Base-by-base conservation (phyloP, 2,113 vertebrate species). In the Montifringilla adamsi region DNA sequence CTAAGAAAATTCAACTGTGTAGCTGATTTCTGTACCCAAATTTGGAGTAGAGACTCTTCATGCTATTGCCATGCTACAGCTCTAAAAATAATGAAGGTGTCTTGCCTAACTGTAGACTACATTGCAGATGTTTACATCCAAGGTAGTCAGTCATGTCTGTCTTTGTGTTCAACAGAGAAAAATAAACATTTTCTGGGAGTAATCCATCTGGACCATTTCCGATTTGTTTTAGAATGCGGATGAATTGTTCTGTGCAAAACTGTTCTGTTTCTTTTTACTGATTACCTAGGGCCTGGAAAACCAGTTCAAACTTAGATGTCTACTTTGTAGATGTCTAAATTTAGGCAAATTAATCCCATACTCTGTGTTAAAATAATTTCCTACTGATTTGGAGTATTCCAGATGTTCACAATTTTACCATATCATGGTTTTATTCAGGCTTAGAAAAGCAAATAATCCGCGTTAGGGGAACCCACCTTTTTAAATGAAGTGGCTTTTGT, bases 241-340 rank as follows among this genome's bases (percentile, higher is more conserved):
- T 53, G 23, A 95, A 87, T 73, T 79, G 12, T 85, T 76, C 37
- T 72, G 28, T 64, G 26, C 37, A 91, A 90, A 9, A 87, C 55
- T n/a, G 13, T n/a, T 58, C 37, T 94, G 74, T 87, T 96, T 96
- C 79, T 89, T 67, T 94, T 93, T 87, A 82, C 68, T 91, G 85
- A 83, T 95, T 88, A 94, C 67, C 37, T 92, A 87, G 12, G 53
- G 58, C 75, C 75, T 85, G 63, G 78, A 93, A 95, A 90, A 83
- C 58, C 56, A 77, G 88, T 88, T 87, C 78, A 73, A 20, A 85
- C 58, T 85, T 83, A 85, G 84, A 76, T 15, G 11, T 88, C 67
- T 87, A 85, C 84, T 75, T 89, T 59, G 77, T 89, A 93, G 55
- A 67, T 93, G 64, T 78, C 81, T 96, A 87, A 68, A 87, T 93